phyloP scores from a whole-genome alignment of 2,888 invertebrate species.

The Proisotoma minuta region DNA sequence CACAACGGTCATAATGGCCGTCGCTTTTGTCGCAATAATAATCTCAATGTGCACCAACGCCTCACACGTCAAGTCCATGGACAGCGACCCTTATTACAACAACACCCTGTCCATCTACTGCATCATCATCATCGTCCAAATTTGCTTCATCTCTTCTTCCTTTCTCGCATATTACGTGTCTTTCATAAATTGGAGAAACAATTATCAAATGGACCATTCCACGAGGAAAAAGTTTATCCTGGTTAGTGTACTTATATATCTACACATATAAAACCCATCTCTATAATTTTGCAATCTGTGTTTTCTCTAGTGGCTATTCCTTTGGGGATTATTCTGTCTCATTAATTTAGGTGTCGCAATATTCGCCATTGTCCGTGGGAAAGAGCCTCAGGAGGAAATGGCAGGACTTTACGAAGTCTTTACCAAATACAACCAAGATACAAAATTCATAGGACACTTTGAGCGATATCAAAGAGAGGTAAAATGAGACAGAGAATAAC shows the following conservation, averaged over 20 bases:
- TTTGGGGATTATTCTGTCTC: slow-evolving; percentile 14
- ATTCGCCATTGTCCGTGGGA: slow-evolving; percentile 20
- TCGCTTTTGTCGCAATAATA: slow-evolving; percentile 8
- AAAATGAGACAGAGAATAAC: neutral
- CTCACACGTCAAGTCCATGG: slow-evolving; percentile 6
- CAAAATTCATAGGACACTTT: slow-evolving; percentile 34
- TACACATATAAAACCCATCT: neutral
- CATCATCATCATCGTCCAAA: slow-evolving; percentile 23
- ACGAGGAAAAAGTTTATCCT: slow-evolving; percentile 33
- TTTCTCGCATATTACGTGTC: slow-evolving; percentile 27
- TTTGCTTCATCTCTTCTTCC: slow-evolving; percentile 11
- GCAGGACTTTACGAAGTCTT: slow-evolving; percentile 36
- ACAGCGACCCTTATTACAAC: slow-evolving; percentile 27
- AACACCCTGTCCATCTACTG: slow-evolving; percentile 28
- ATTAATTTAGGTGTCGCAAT: slow-evolving; percentile 6
- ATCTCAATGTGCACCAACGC: slow-evolving; percentile 29
- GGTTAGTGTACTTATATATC: slow-evolving; percentile 19
- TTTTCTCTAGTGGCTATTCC: slow-evolving; percentile 19
- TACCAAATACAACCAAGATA: slow-evolving; percentile 31
- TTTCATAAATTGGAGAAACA: slow-evolving; percentile 38
- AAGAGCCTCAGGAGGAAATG: slow-evolving; percentile 40
- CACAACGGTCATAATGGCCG: slow-evolving; percentile 15
- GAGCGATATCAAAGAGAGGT: slow-evolving; percentile 45
- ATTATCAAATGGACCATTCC: slow-evolving; percentile 40
- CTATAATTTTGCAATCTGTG: neutral